Base-by-base conservation (phyloP, 2,113 vertebrate species). In the Nasalis larvatus region DNA sequence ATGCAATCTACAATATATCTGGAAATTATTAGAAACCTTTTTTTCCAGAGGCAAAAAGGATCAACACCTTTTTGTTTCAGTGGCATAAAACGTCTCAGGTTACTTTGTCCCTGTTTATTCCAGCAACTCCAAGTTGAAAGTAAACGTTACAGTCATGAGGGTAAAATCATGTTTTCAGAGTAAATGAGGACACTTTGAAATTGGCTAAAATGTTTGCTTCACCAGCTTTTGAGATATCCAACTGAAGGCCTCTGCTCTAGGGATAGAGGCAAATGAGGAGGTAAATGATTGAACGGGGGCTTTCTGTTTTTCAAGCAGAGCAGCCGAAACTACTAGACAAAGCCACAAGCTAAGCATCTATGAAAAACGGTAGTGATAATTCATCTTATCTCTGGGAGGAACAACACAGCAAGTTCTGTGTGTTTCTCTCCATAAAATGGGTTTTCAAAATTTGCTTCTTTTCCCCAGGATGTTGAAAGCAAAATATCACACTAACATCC, bases 1-100 rank as follows among this genome's bases (percentile, higher is more conserved):
- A 85, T 88, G 97, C 94, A 98, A 98, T 98, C 98, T 98, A 96
- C 8, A 8, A 98, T 98, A 98, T 98, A 98, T 98, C 98, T 98
- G 97, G 94, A 98, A 99, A 99, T 99, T 98, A 98, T 98, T 98
- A 98, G 98, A 98, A 98, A 98, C 98, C 96, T 98, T 98, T 96
- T 63, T 95, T 99, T 98, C 97, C 97, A 98, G 98, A 98, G 98
- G 98, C 98, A 96, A 98, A 98, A 98, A 96, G 86, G 92, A 99
- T 99, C 99, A 97, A 99, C 99, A 99, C 94, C 89, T 97, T 98
- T 99, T 98, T 98, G 98, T 99, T 98, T 98, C 97, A 60, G 86
- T 95, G 97, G 98, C 97, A 98, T 99, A 98, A 99, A 99, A 98
- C 96, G 98, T 98, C 91, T 93, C 97, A 94, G 96, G 96, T 98